Percentiles rank a stretch among this genome's conserved stretches.
phyloP scores from a whole-genome alignment of 2,797 vertebrate genomes.

The Lutjanus argentimaculatus region DNA sequence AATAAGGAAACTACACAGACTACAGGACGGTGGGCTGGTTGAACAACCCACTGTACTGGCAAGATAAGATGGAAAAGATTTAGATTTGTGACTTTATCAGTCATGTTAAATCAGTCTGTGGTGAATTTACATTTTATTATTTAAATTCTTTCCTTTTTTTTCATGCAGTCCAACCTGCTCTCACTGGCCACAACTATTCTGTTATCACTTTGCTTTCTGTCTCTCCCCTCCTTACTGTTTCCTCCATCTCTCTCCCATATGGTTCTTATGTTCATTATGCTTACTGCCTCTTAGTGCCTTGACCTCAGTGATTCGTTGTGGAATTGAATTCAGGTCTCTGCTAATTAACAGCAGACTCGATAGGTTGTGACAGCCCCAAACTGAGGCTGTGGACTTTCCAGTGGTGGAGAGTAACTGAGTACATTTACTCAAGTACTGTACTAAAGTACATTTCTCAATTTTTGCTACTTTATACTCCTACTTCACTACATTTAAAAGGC shows the following conservation, averaged over 20 bases:
- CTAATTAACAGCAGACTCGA: conserved; percentile 53
- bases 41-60: conserved; percentile 29
- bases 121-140: not conserved
- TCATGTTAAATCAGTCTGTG: not conserved
- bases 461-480: not conserved
- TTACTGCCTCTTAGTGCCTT: conserved; percentile 45
- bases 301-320: conserved; percentile 52
- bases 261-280: conserved; percentile 55
- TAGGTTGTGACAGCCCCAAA: conserved; percentile 49
- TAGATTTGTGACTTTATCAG: conserved; percentile 1
- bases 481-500: not conserved
- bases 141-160: not conserved
- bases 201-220: not conserved
- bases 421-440: not conserved
- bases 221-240: conserved; percentile 10
- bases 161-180: not conserved
- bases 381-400: conserved; percentile 34
- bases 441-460: too few relatives aligned
- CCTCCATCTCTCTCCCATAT: conserved; percentile 27
- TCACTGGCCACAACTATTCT: not conserved
- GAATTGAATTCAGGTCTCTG: conserved; percentile 45
- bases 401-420: not conserved
- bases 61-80: conserved; percentile 25
- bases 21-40: conserved; percentile 34
- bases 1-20: conserved; percentile 52